Evolutionary conservation across 2,113 vertebrate species (phyloP).

Genomic region (Cyanistes caeruleus): DNA sequence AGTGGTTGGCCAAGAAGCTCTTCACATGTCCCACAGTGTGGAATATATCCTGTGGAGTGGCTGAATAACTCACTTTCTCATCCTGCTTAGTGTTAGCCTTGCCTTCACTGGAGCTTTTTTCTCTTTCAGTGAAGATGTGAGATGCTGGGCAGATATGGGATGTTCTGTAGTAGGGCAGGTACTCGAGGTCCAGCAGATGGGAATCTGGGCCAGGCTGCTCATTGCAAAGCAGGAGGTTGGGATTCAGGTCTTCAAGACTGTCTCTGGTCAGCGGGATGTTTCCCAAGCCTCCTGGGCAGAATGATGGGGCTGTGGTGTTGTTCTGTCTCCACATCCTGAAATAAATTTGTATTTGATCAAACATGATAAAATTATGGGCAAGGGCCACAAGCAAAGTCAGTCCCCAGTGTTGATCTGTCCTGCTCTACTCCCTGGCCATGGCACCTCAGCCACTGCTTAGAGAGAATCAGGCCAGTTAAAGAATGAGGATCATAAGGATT

Average conservation of each 20-base stretch:
- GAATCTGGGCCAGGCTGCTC: background rate
- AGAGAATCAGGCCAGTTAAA: background rate
- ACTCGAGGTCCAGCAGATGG: background rate
- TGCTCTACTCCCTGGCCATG: background rate
- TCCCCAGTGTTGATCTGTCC: background rate
- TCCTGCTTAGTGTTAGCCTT: background rate
- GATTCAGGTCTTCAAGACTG: background rate
- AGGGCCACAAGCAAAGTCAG: background rate
- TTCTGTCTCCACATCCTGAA: conserved; percentile 12
- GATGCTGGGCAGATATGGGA: background rate
- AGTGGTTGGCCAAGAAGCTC: background rate
- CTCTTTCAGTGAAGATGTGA: background rate
- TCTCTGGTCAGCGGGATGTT: background rate
- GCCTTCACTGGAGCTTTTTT: background rate
- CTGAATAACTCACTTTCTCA: background rate
- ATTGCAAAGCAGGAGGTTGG: background rate
- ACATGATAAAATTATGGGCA: background rate
- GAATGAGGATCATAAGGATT: background rate
- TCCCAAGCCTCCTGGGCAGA: background rate
- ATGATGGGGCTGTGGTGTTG: background rate
- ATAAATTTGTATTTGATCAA: background rate
- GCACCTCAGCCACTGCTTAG: accelerated
- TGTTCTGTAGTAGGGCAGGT: conserved; percentile 57
- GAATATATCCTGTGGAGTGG: conserved; percentile 6
- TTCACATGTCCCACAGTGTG: conserved; percentile 29